phyloP scores from a whole-genome alignment of 2,888 invertebrate species.

The Latrodectus elegans region DNA sequence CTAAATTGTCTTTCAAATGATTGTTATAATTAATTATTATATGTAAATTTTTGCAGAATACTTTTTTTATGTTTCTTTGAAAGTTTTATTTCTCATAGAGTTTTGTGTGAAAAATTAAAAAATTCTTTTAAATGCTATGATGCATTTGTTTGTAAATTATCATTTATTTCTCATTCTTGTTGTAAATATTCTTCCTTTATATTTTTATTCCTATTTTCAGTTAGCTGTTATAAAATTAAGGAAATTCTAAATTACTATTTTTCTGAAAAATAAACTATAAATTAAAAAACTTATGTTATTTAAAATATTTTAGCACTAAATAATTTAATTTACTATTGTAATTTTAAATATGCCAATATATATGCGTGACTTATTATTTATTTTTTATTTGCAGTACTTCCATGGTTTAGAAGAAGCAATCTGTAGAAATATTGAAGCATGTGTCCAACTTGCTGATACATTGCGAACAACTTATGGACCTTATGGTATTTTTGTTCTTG shows the following conservation, averaged over 20 bases:
- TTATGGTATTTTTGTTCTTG: conserved; percentile 80
- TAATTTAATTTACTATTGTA: neutral
- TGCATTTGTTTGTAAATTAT: no score
- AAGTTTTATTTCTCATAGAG: neutral
- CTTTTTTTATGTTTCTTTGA: no score
- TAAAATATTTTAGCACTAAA: neutral
- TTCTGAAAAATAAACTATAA: neutral
- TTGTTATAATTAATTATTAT: no score
- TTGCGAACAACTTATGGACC: conserved; percentile 97
- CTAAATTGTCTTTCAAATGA: no score
- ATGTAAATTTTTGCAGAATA: no score
- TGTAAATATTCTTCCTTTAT: no score
- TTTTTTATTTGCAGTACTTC: conserved; percentile 79
- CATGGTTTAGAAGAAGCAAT: conserved; percentile 98
- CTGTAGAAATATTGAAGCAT: conserved; percentile 92
- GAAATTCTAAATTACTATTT: neutral
- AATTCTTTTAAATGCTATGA: no score
- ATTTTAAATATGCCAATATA: neutral
- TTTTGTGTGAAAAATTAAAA: neutral
- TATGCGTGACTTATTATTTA: neutral
- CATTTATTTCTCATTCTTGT: no score
- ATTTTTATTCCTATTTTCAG: no score
- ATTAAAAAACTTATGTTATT: neutral
- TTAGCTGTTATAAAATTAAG: neutral
- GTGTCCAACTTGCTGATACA: conserved; percentile 94